Evolutionary conservation across 35 echinoderm and acorn worm species (phyloP).

Genomic region (Apostichopus parvimensis): DNA sequence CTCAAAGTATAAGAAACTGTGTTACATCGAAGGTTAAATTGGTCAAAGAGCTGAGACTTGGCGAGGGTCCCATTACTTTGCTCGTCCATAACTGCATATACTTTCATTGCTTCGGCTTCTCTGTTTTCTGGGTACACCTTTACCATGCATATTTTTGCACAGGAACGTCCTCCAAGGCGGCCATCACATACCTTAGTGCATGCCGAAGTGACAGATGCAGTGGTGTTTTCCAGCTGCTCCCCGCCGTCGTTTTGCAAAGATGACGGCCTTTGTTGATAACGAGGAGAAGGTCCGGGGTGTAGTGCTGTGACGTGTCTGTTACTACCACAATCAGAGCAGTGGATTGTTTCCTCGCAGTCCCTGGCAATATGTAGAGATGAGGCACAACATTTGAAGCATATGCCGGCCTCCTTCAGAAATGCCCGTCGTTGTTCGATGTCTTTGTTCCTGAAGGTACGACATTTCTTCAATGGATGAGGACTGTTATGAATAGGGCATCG

Average conservation of each 20-base stretch:
- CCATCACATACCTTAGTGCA: background rate
- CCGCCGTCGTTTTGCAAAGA: background rate
- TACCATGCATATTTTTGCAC: background rate
- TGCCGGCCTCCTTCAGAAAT: conserved; percentile 48
- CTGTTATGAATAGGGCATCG: conserved; percentile 39
- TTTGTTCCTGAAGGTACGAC: conserved; percentile 24
- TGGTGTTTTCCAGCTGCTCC: background rate
- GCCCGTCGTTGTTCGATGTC: conserved; percentile 15
- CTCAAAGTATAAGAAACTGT: conserved; percentile 1
- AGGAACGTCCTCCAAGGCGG: background rate
- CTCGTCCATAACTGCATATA: conserved; percentile 69
- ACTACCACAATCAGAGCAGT: conserved; percentile 25
- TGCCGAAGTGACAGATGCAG: background rate
- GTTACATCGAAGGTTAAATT: background rate
- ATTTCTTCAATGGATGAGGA: conserved; percentile 43
- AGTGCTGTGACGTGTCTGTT: conserved; percentile 24
- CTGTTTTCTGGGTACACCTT: conserved; percentile 18
- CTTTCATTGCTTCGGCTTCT: background rate
- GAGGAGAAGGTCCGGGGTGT: background rate
- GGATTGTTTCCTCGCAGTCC: conserved; percentile 9
- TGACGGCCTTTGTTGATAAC: background rate
- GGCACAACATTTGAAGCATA: conserved; percentile 51
- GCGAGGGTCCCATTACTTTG: conserved; percentile 47
- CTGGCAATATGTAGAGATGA: conserved; percentile 15
- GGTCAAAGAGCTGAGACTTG: conserved; percentile 18